Conservation (phyloP, 2,888 invertebrate species). For the Parascotia fuliginaria region DNA sequence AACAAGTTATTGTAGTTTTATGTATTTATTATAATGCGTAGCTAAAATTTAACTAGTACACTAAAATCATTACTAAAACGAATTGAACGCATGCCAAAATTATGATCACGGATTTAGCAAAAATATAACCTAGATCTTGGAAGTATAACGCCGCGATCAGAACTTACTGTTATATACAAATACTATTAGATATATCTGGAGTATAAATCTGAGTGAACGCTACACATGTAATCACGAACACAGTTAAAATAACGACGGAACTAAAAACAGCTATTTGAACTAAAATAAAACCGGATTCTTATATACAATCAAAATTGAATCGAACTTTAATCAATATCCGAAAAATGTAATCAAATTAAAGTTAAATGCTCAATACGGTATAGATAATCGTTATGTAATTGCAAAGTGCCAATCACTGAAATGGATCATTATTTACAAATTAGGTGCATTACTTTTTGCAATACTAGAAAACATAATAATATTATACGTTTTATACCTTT, state of each 20-base stretch:
- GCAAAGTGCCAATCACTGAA: not conserved
- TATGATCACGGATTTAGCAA: not conserved
- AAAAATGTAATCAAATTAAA: conserved; percentile 14
- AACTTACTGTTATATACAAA: not conserved
- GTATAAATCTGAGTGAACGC: not conserved
- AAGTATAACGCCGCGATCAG: not conserved
- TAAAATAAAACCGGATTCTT: not conserved
- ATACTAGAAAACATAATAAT: not conserved
- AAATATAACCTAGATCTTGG: not conserved
- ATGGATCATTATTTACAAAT: not conserved
- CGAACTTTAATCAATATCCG: conserved; percentile 8
- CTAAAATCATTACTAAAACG: no score
- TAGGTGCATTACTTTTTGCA: not conserved
- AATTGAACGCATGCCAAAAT: conserved; percentile 8
- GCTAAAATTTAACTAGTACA: no score
- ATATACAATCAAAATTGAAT: not conserved
- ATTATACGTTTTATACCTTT: not conserved
- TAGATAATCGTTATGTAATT: conserved; percentile 1
- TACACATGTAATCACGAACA: not conserved
- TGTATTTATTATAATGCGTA: no score
- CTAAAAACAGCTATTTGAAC: not conserved
- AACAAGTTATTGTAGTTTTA: no score
- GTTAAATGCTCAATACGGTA: conserved; percentile 9
- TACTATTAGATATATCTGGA: not conserved
- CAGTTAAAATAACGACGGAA: conserved; percentile 4